Percentiles rank a stretch among this genome's conserved stretches.
Evolutionary conservation across 2,797 vertebrate species (phyloP).

Genomic region (Melanotaenia nigrans): DNA sequence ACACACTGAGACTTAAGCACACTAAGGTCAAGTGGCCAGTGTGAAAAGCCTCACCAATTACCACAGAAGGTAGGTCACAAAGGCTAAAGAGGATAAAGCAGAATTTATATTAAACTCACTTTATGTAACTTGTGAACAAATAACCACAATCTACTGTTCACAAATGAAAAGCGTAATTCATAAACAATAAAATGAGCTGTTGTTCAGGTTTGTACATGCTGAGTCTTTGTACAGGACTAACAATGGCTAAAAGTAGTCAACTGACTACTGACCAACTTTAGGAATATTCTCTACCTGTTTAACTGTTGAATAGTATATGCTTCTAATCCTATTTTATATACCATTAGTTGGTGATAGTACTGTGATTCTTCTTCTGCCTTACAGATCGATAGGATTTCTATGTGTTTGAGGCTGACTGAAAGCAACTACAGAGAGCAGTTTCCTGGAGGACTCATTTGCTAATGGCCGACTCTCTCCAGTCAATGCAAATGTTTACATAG

Average conservation of each 20-base stretch:
- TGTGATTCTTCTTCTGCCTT: neutral
- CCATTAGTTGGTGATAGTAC: neutral
- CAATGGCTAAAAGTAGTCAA: neutral
- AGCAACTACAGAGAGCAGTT: neutral
- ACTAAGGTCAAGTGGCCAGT: constrained; percentile 48
- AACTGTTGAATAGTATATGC: neutral
- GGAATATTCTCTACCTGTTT: neutral
- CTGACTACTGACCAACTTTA: neutral
- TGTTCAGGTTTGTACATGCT: neutral
- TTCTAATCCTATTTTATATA: neutral
- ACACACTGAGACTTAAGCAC: constrained; percentile 30
- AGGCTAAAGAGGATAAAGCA: constrained; percentile 15
- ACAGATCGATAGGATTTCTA: neutral
- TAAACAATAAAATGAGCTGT: neutral
- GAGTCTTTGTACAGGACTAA: neutral
- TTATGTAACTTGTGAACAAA: neutral
- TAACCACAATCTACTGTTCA: neutral
- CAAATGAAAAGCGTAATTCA: neutral
- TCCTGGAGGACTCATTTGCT: neutral
- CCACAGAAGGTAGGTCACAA: constrained; percentile 31
- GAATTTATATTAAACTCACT: constrained; percentile 1
- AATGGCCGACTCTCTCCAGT: constrained; percentile 21
- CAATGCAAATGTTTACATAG: constrained; percentile 52
- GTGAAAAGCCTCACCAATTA: constrained; percentile 41
- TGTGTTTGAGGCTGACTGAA: rapidly evolving